Conservation (phyloP, 2,797 vertebrate genomes). For the Pangasius sanitwongsei region DNA sequence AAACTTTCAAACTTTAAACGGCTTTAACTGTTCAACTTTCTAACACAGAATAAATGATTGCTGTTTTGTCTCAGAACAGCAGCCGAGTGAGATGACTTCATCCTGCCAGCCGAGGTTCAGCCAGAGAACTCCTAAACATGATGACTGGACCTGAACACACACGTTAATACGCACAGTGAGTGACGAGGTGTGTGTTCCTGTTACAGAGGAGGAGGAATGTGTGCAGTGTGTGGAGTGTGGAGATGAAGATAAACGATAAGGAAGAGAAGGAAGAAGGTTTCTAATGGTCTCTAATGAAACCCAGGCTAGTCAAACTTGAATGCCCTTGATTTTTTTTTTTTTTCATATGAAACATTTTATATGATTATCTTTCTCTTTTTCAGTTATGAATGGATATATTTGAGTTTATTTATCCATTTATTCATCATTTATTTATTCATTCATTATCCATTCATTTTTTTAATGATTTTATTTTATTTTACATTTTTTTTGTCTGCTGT, state of each 20-base stretch:
- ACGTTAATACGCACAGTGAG: constrained; percentile 1
- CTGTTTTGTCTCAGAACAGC: neutral
- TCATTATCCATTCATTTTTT: neutral
- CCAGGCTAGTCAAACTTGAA: neutral
- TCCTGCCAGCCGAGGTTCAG: neutral
- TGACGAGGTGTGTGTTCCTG: neutral
- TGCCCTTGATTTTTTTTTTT: neutral
- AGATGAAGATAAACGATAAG: neutral
- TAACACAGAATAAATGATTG: neutral
- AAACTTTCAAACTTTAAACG: neutral
- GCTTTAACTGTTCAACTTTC: neutral
- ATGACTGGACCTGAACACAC: neutral
- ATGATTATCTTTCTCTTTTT: no score
- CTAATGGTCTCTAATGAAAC: neutral
- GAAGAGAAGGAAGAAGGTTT: neutral
- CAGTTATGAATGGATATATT: neutral
- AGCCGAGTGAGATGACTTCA: neutral
- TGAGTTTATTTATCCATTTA: neutral
- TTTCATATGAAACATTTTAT: neutral
- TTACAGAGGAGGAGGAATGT: neutral
- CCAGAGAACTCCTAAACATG: neutral
- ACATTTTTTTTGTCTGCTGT: neutral
- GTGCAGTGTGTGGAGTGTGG: neutral
- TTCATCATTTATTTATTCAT: neutral
- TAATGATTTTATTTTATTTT: neutral